Evolutionary conservation across 2,888 invertebrate species (phyloP).

Genomic region (Globia sparganii): DNA sequence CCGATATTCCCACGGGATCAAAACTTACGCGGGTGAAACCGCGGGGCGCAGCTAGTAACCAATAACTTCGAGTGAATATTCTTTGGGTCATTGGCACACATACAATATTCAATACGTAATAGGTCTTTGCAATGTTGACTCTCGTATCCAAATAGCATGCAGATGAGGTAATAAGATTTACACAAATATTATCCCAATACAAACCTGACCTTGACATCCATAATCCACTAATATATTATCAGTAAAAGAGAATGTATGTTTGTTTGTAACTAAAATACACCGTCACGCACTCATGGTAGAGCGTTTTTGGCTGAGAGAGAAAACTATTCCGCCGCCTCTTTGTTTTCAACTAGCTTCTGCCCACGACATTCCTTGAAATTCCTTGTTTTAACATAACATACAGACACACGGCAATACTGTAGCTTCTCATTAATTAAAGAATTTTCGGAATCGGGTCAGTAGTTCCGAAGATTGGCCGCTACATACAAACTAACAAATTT

Average conservation of each 20-base stretch:
- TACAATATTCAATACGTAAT: slow-evolving; percentile 11
- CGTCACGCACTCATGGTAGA: neutral
- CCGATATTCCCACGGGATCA: too few species aligned
- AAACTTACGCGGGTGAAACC: too few species aligned
- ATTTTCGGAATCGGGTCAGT: neutral
- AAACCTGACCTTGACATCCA: slow-evolving; percentile 36
- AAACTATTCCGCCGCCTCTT: neutral
- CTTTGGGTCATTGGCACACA: slow-evolving; percentile 33
- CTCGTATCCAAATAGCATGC: slow-evolving; percentile 23
- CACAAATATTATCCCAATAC: slow-evolving; percentile 42
- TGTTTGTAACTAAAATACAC: neutral
- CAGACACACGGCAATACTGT: neutral
- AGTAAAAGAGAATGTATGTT: slow-evolving; percentile 42
- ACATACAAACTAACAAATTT: neutral
- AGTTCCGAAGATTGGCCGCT: neutral
- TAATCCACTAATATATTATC: slow-evolving; percentile 43
- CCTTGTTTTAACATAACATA: neutral
- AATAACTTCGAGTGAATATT: neutral
- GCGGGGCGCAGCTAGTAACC: too few species aligned
- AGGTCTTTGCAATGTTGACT: slow-evolving; percentile 33
- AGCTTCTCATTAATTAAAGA: neutral
- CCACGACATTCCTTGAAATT: neutral
- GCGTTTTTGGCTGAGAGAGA: neutral
- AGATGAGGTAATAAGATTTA: slow-evolving; percentile 34
- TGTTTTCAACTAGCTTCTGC: neutral